phyloP scores from a whole-genome alignment of 2,888 invertebrate genomes.

The Synergus umbraculus region DNA sequence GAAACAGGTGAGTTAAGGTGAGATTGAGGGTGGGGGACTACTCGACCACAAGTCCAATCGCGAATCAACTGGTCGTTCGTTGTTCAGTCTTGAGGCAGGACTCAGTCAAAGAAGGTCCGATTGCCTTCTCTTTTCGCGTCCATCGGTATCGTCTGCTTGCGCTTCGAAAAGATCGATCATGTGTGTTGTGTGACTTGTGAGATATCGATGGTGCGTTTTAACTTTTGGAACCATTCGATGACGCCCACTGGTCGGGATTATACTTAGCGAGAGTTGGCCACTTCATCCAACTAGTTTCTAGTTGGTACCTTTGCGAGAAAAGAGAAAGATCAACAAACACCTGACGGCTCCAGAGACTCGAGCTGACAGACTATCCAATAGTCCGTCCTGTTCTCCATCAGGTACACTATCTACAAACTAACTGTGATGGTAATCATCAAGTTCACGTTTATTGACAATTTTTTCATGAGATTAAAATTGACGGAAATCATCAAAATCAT shows the following conservation, averaged over 20 bases:
- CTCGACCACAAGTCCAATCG: conserved; percentile 51
- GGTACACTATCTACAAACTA: conserved; percentile 7
- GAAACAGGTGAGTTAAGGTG: conserved; percentile 46
- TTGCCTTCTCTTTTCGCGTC: conserved; percentile 47
- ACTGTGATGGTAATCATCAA: background rate
- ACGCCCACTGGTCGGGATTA: conserved; percentile 58
- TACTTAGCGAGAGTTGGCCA: conserved; percentile 47
- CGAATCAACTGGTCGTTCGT: conserved; percentile 66
- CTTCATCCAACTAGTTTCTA: conserved; percentile 22
- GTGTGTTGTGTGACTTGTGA: conserved; percentile 46
- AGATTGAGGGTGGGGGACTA: conserved; percentile 45
- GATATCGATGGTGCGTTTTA: conserved; percentile 59
- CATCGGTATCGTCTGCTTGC: conserved; percentile 36
- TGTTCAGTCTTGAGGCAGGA: conserved; percentile 75
- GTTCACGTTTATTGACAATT: background rate
- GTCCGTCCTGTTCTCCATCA: conserved; percentile 18
- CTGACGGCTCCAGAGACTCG: conserved; percentile 36
- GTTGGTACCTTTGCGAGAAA: conserved; percentile 30
- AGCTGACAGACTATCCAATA: conserved; percentile 20
- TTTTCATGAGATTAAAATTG: background rate
- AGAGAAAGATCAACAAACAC: conserved; percentile 33
- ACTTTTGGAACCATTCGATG: conserved; percentile 52
- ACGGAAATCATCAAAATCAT: background rate
- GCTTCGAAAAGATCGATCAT: conserved; percentile 43
- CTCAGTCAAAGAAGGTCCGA: conserved; percentile 67